Conservation (phyloP, 1,140 invertebrate species). For the Chymomyza costata region DNA sequence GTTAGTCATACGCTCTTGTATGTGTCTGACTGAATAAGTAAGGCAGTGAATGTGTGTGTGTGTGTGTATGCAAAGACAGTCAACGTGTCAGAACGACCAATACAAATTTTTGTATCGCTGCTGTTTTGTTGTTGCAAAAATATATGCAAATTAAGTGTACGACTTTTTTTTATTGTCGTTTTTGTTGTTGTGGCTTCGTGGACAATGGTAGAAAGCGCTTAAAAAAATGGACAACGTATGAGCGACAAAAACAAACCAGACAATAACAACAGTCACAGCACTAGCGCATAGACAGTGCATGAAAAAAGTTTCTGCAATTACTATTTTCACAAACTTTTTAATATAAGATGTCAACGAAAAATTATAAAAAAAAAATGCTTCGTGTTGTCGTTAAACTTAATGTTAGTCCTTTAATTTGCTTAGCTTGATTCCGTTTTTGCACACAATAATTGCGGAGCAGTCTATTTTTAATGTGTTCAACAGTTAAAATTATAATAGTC, state of each 20-base stretch:
- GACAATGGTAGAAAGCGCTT: slow-evolving; percentile 55
- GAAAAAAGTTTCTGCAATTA: too few species aligned
- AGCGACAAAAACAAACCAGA: slow-evolving; percentile 31
- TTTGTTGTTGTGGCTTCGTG: slow-evolving; percentile 25
- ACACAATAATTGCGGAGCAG: too few species aligned
- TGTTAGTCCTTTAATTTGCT: too few species aligned
- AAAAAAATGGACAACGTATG: slow-evolving; percentile 30
- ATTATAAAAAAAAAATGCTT: too few species aligned
- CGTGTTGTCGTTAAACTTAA: too few species aligned
- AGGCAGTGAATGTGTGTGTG: slow-evolving; percentile 23
- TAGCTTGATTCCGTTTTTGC: too few species aligned
- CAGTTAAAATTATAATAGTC: too few species aligned
- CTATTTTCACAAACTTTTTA: too few species aligned
- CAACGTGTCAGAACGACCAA: slow-evolving; percentile 57
- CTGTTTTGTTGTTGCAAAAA: slow-evolving; percentile 44
- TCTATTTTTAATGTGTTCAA: too few species aligned
- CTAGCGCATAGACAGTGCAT: too few species aligned
- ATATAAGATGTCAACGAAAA: too few species aligned
- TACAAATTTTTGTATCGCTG: slow-evolving; percentile 20
- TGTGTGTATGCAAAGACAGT: slow-evolving; percentile 47
- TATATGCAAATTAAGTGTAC: slow-evolving; percentile 71
- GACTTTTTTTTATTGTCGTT: slow-evolving; percentile 41
- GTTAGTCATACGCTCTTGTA: neutral
- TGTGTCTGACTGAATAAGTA: too few species aligned
- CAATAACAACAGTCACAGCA: slow-evolving; percentile 8